These are phyloP conservation scores for Cossypha dichroa DNA, from an alignment of 2,797 vertebrate species.

Conservation along the genomic window DNA sequence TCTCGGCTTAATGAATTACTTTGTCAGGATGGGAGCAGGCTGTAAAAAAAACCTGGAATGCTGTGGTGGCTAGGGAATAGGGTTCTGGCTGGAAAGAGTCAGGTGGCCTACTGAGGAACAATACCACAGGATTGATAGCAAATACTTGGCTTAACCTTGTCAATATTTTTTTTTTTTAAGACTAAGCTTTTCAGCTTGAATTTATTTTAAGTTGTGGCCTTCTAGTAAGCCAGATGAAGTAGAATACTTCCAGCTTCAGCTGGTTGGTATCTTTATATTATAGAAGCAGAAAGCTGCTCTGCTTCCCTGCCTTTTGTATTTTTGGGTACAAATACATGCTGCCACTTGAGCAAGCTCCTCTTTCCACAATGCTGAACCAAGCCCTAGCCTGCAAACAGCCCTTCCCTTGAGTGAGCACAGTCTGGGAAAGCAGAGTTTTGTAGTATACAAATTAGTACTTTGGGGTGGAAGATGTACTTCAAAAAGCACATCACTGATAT, in stretches of 20 bases:
- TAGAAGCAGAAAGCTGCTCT: background rate
- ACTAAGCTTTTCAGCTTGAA: background rate
- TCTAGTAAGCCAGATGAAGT: background rate
- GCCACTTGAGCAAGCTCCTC: background rate
- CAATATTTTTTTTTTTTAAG: background rate
- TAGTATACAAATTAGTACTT: background rate
- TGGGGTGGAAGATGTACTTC: background rate
- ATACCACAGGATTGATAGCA: background rate
- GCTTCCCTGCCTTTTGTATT: background rate
- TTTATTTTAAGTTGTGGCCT: background rate
- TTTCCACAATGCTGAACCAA: background rate
- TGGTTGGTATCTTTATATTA: accelerated
- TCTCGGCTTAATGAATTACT: slow-evolving; percentile 41
- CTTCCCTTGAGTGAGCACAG: background rate
- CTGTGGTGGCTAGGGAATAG: background rate
- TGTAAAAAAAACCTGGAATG: background rate
- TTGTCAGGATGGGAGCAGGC: background rate
- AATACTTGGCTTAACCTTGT: background rate
- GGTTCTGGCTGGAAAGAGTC: background rate
- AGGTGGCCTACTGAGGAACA: background rate
- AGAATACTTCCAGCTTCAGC: background rate
- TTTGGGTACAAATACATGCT: background rate
- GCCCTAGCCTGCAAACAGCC: background rate
- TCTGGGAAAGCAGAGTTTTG: background rate
- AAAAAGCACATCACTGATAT: background rate